Base-by-base conservation (phyloP, 2,888 invertebrate genomes). In the Dyspetes luteomarginatus region DNA sequence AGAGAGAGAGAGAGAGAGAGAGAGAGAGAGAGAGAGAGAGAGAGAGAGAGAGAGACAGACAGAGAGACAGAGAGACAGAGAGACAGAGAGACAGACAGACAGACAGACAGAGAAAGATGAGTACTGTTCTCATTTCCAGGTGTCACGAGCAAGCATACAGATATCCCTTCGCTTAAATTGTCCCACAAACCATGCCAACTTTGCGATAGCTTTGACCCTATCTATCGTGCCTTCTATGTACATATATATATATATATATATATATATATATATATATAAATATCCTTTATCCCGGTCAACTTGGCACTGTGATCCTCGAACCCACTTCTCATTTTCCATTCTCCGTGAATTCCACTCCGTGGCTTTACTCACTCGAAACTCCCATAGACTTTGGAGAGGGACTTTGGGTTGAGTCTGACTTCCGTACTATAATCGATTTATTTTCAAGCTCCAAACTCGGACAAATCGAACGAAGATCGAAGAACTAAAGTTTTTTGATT, bases 91-190 rank as follows among this genome's bases (percentile, higher is more conserved):
- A 65, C 19, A 50, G 28, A 48, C 28, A 65, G 62, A 41, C 12
- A 62, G 24, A 12, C 17, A 12, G 43, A 12, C 26, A 28, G n/a
- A 17, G 26, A 52, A 64, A 74, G 76, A 73, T 56, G 48, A 64
- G 43, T 48, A 65, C 74, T 67, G 75, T 83, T 84, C 86, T 89
- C 86, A 89, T 90, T 90, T 89, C 89, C 90, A 87, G 85, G 85
- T 89, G 90, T 90, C 90, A 87, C 19, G 50, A 41, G 72, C 90
- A 90, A 87, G 65, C 45, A 22, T 55, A 74, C 52, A 69, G 77
- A 74, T 73, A 78, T 74, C 48, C 68, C 30, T 3, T 55, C 19
- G 64, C 30, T 74, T 77, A 62, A 74, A 69, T 69, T 60, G 48
- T 60, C 41, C 64, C 62, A 41, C 56, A 72, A 58, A 76, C 65